Evolutionary conservation across 1,140 invertebrate species (phyloP).

Genomic region (Aphelinus atriplicis): DNA sequence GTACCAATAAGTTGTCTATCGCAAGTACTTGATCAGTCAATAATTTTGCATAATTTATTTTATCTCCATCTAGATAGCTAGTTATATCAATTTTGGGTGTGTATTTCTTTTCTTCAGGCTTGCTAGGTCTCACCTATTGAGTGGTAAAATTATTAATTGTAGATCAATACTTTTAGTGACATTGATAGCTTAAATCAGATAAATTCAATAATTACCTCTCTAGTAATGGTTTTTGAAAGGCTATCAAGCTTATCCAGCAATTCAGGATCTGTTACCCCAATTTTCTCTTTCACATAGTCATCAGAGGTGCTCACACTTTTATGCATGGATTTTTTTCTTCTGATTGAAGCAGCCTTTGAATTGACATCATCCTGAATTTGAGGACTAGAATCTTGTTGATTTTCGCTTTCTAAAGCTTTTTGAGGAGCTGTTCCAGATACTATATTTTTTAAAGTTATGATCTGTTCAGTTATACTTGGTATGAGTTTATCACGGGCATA

Average conservation of each 20-base stretch:
- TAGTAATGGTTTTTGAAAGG: constrained; percentile 71
- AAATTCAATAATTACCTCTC: constrained; percentile 66
- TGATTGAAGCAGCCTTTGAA: constrained; percentile 54
- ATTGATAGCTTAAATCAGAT: background rate
- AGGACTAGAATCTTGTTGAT: constrained; percentile 40
- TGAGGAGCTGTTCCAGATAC: constrained; percentile 69
- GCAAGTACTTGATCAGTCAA: constrained; percentile 86
- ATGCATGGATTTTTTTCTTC: constrained; percentile 72
- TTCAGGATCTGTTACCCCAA: constrained; percentile 76
- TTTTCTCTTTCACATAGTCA: constrained; percentile 67
- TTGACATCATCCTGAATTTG: constrained; percentile 46
- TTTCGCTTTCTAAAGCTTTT: constrained; percentile 57
- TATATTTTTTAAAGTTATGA: constrained; percentile 76
- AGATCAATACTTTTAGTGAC: background rate
- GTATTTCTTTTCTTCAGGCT: constrained; percentile 49
- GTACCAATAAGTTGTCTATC: constrained; percentile 81
- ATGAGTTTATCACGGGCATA: constrained; percentile 86
- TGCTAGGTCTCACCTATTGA: constrained; percentile 55
- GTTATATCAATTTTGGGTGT: constrained; percentile 59
- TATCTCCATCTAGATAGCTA: constrained; percentile 75
- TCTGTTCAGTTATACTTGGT: constrained; percentile 79
- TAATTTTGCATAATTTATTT: constrained; percentile 82
- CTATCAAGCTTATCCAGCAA: constrained; percentile 74
- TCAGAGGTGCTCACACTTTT: constrained; percentile 73
- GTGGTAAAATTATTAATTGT: constrained; percentile 17